These are phyloP conservation scores for Phoeniculus purpureus DNA, from an alignment of 2,797 vertebrate genomes.

Conservation along the genomic window DNA sequence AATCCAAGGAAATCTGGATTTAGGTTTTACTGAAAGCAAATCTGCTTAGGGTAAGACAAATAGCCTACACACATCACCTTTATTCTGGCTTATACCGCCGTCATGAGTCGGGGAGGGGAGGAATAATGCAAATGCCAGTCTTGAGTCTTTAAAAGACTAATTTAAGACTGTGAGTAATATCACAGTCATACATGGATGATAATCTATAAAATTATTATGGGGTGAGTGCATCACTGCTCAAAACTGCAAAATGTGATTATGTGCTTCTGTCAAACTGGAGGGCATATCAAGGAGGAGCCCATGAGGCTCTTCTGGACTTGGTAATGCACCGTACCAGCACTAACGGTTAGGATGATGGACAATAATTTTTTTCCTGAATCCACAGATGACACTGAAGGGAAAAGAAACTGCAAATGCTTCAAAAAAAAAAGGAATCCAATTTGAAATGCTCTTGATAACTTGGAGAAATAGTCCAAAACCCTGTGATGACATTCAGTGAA, in stretches of 20 bases:
- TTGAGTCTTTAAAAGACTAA: background rate
- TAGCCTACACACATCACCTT: background rate
- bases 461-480: background rate
- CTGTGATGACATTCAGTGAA: background rate
- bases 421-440: background rate
- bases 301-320: background rate
- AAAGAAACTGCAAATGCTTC: background rate
- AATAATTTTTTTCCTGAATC: background rate
- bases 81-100: background rate
- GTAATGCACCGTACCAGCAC: background rate
- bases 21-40: background rate
- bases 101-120: rapidly evolving
- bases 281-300: constrained; percentile 5
- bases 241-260: background rate
- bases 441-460: background rate
- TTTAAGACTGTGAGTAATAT: constrained; percentile 19
- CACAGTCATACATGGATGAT: constrained; percentile 2
- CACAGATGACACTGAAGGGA: background rate
- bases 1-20: constrained; percentile 13
- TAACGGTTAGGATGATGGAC: background rate
- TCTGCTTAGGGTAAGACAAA: background rate
- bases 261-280: background rate
- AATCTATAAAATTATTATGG: constrained; percentile 27
- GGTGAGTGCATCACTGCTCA: constrained; percentile 24
- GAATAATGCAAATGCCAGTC: constrained; percentile 4